These are phyloP conservation scores for Diarsia rubi DNA, from an alignment of 2,888 invertebrate species.

Conservation along the genomic window DNA sequence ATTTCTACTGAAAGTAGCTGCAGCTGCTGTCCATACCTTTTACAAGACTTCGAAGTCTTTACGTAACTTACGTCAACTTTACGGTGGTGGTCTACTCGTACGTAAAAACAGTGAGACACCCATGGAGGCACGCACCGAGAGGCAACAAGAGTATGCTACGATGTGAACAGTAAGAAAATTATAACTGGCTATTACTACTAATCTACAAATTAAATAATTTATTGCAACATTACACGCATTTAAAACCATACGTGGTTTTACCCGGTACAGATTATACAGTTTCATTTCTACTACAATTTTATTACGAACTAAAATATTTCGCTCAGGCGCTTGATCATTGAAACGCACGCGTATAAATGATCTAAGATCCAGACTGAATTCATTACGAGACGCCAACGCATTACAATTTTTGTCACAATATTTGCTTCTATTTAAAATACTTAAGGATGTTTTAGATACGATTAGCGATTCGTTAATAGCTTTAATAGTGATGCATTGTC, in stretches of 20 bases:
- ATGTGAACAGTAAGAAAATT: not conserved
- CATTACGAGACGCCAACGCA: not conserved
- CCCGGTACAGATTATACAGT: not conserved
- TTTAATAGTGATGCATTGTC: constrained; percentile 47
- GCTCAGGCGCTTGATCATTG: not conserved
- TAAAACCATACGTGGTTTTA: not conserved
- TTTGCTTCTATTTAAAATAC: constrained; percentile 26
- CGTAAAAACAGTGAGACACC: not conserved
- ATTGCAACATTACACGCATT: not conserved
- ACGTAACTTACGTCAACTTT: not conserved
- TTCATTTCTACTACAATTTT: not conserved
- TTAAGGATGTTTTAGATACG: constrained; percentile 29
- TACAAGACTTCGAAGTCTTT: not conserved
- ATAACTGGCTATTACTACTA: not conserved
- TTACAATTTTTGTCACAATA: constrained; percentile 14
- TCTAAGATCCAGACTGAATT: constrained; percentile 9
- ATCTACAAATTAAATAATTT: not conserved
- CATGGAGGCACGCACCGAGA: not conserved
- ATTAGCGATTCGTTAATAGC: constrained; percentile 54
- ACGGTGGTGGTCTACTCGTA: not conserved
- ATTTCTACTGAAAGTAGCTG: not conserved
- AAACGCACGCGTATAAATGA: constrained; percentile 17
- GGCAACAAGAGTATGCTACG: not conserved
- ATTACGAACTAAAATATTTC: not conserved
- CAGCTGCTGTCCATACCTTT: not conserved